A percentile compares a stretch with the other conserved stretches of the same genome.
phyloP scores from a whole-genome alignment of 2,797 vertebrate species.

The Hapalemur alaotrensis region DNA sequence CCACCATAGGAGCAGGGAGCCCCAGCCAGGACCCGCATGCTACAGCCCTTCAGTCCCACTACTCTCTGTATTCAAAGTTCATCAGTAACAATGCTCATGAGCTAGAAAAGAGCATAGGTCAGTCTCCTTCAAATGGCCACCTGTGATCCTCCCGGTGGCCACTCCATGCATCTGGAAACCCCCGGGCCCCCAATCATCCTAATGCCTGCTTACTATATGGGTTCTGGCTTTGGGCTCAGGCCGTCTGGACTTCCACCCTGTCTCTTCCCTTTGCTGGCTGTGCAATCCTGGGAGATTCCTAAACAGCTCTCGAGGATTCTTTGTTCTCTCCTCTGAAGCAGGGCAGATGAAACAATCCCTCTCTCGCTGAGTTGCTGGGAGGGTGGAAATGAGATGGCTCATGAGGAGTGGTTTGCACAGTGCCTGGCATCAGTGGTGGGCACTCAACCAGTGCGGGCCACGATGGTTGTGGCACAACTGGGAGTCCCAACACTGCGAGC shows the following conservation, averaged over 20 bases:
- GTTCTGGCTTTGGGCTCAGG: not conserved
- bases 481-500: not conserved
- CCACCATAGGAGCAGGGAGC: not conserved
- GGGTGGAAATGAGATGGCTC: not conserved
- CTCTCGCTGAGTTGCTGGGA: not conserved
- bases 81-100: not conserved
- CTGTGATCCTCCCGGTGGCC: not conserved
- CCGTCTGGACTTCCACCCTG: not conserved
- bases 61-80: too few species aligned
- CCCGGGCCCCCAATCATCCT: too few species aligned
- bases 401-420: fast-evolving
- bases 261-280: not conserved
- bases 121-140: not conserved
- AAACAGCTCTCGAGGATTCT: not conserved
- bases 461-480: fast-evolving
- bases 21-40: too few species aligned
- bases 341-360: not conserved
- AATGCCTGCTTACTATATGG: not conserved
- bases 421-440: not conserved
- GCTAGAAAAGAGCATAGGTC: not conserved
- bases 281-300: not conserved
- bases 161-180: not conserved
- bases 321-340: not conserved
- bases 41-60: not conserved
- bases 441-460: not conserved